Conservation (phyloP, 2,113 vertebrate genomes). For the Syrrhaptes paradoxus region DNA sequence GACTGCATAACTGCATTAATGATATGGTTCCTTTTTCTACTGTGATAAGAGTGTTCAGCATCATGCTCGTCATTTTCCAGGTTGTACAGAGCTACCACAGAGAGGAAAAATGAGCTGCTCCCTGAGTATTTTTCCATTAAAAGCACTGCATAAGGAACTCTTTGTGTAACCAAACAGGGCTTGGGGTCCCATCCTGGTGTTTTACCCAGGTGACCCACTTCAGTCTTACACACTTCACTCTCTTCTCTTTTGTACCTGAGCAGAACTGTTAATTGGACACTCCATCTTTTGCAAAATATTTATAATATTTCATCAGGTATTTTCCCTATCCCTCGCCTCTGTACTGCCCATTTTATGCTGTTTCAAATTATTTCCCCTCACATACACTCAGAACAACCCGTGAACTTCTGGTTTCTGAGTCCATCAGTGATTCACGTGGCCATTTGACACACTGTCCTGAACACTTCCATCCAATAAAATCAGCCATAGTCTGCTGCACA, state of each 20-base stretch:
- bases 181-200: neutral
- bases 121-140: neutral
- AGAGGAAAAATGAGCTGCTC: neutral
- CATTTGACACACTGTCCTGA: neutral
- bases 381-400: neutral
- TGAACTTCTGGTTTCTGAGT: neutral
- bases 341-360: neutral
- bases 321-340: neutral
- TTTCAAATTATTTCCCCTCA: neutral
- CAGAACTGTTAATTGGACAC: neutral
- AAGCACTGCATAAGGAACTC: neutral
- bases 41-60: neutral
- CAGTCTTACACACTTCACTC: neutral
- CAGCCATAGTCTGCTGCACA: constrained; percentile 47
- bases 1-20: neutral
- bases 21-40: neutral
- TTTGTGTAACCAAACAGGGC: neutral
- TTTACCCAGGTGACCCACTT: neutral
- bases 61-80: neutral
- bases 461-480: neutral
- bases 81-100: neutral
- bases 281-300: neutral
- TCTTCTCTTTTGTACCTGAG: neutral
- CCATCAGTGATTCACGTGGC: neutral
- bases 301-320: neutral